A percentile compares a stretch with the other conserved stretches of the same genome.
phyloP scores from a whole-genome alignment of 2,888 invertebrate species.

The Catocala fraxini region DNA sequence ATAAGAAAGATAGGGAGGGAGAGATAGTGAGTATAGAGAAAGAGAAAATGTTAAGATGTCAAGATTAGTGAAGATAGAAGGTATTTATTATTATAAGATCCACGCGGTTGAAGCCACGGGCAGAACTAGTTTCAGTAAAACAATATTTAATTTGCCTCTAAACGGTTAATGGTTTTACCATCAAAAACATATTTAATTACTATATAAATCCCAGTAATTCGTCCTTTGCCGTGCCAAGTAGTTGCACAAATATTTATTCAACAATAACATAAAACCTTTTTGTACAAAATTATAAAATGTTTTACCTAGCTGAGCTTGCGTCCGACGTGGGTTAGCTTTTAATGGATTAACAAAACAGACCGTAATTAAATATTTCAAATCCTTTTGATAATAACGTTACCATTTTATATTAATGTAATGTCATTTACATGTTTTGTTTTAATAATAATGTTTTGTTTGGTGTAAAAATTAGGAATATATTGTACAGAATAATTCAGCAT shows the following conservation, averaged over 20 bases:
- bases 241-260: constrained; percentile 18
- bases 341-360: constrained; percentile 38
- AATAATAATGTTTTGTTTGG: constrained; percentile 7
- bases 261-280: constrained; percentile 25
- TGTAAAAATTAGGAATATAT: background rate
- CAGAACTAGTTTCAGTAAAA: no score
- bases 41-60: no score
- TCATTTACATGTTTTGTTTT: constrained; percentile 3
- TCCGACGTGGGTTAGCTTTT: constrained; percentile 23
- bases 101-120: no score
- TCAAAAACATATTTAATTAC: no score
- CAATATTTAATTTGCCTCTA: no score
- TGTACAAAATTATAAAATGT: constrained; percentile 32
- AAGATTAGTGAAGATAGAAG: no score
- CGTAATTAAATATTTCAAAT: constrained; percentile 34
- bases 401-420: constrained; percentile 16
- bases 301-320: constrained; percentile 16
- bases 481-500: no score
- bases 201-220: no score
- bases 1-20: no score
- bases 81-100: no score
- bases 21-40: no score
- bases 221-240: constrained; percentile 13
- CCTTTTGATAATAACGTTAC: constrained; percentile 31
- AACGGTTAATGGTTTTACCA: no score